phyloP scores from a whole-genome alignment of 2,888 invertebrate species.

The Scaptomyza parva region DNA sequence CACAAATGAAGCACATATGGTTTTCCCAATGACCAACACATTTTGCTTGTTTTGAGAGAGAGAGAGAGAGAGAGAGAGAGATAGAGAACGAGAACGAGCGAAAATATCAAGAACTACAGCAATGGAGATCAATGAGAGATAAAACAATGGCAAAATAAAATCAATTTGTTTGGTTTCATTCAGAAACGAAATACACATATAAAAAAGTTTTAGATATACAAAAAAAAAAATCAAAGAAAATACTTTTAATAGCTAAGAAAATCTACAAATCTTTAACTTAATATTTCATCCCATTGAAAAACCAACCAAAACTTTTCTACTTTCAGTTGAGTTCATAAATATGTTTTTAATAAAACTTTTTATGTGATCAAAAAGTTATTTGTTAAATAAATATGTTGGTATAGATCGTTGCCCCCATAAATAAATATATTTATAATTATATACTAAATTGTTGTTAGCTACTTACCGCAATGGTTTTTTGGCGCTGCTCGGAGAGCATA shows the following conservation, averaged over 20 bases:
- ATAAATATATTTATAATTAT: neutral
- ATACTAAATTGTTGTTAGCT: neutral
- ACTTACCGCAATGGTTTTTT: constrained; percentile 84
- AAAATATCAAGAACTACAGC: constrained; percentile 9
- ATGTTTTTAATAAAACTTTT: neutral
- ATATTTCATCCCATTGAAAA: too few species aligned
- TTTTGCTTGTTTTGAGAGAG: constrained; percentile 15
- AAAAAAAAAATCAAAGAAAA: too few species aligned
- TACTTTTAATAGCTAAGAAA: neutral
- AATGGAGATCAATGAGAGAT: constrained; percentile 21
- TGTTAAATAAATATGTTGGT: neutral
- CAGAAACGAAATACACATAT: neutral
- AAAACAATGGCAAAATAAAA: neutral
- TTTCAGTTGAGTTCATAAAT: too few species aligned
- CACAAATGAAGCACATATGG: constrained; percentile 8
- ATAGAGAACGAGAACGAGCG: too few species aligned
- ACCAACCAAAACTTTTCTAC: too few species aligned
- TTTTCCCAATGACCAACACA: constrained; percentile 29
- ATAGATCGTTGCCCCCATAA: constrained; percentile 4
- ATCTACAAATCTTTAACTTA: too few species aligned
- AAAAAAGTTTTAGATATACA: neutral
- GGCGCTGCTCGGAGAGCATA: constrained; percentile 87
- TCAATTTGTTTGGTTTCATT: neutral
- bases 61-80: too few species aligned
- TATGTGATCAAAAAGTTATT: constrained; percentile 4